These are phyloP conservation scores for Mesembrinibis cayennensis DNA, from an alignment of 2,113 vertebrate genomes.

Conservation along the genomic window DNA sequence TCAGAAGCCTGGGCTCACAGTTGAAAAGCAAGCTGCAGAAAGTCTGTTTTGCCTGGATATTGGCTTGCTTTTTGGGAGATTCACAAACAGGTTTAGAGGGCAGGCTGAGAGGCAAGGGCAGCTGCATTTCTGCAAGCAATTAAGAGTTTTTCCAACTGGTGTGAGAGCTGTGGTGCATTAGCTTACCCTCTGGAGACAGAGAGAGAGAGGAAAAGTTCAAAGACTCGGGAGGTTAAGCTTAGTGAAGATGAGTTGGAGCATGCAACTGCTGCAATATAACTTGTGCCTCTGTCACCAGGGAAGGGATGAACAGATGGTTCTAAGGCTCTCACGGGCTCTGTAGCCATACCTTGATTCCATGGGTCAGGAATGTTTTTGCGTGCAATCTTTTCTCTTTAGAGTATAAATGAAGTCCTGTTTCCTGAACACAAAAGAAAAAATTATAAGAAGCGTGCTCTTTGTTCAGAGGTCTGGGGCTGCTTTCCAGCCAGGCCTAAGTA, in stretches of 20 bases:
- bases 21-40: not conserved
- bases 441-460: not conserved
- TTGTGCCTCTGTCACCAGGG: not conserved
- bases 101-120: not conserved
- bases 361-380: not conserved
- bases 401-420: not conserved
- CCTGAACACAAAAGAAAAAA: not conserved
- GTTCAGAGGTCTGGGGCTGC: not conserved
- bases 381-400: not conserved
- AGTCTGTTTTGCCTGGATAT: not conserved
- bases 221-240: not conserved
- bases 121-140: not conserved
- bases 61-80: not conserved
- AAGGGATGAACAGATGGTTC: not conserved
- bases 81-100: not conserved
- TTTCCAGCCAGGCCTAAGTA: not conserved
- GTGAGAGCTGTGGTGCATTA: not conserved
- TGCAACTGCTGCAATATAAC: not conserved
- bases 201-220: not conserved
- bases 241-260: not conserved
- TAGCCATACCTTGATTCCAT: not conserved
- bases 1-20: not conserved
- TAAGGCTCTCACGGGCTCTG: not conserved
- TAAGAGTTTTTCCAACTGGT: not conserved
- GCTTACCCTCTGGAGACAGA: not conserved